Percentiles rank a stretch among this genome's conserved stretches.
Evolutionary conservation across 2,113 vertebrate species (phyloP).

Genomic region (Elephantulus edwardii): DNA sequence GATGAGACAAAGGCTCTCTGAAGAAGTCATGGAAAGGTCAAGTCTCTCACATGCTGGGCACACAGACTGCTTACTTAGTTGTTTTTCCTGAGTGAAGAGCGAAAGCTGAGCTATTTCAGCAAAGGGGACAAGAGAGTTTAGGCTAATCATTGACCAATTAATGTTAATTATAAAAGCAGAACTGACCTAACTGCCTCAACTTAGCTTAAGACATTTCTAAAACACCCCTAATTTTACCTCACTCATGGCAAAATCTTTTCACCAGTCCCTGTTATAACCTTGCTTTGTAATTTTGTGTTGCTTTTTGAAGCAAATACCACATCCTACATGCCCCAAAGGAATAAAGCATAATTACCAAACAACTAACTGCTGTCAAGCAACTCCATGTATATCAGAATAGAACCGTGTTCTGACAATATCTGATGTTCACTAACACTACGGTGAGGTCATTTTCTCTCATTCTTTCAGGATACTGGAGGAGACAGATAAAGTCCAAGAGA

Average conservation of each 20-base stretch:
- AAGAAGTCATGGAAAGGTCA: not conserved
- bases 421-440: not conserved
- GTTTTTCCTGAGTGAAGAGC: not conserved
- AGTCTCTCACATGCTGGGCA: not conserved
- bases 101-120: not conserved
- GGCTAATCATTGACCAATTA: not conserved
- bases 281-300: not conserved
- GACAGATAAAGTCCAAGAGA: not conserved
- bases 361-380: not conserved
- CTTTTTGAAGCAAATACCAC: not conserved
- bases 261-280: not conserved
- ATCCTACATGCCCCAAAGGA: not conserved
- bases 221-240: not conserved
- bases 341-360: not conserved
- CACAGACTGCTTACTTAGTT: not conserved
- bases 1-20: conserved; percentile 52
- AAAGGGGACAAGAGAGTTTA: not conserved
- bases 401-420: not conserved
- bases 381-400: not conserved
- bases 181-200: too few species aligned
- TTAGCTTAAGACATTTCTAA: not conserved
- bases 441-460: not conserved
- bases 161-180: not conserved
- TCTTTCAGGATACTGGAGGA: not conserved
- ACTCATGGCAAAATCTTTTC: too few species aligned